Percentiles rank a stretch among this genome's conserved stretches.
Conservation (phyloP, 2,888 invertebrate species). For the Drosophila longiperda region DNA sequence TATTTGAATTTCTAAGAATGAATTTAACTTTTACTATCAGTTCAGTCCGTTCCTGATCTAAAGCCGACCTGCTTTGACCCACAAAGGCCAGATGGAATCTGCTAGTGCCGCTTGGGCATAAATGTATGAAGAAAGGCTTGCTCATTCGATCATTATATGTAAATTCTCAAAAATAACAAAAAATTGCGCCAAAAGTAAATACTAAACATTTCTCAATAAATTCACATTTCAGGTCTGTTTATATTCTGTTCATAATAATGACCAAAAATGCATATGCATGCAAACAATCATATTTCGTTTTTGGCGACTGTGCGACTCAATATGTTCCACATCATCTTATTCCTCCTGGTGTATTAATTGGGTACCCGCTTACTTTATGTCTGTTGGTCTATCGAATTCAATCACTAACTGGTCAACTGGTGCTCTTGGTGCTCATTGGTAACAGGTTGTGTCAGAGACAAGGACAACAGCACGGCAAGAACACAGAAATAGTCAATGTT, state of each 20-base stretch:
- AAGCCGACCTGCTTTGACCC: conserved; percentile 34
- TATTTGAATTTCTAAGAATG: conserved; percentile 34
- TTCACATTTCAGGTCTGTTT: neutral
- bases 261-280: neutral
- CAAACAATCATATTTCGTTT: conserved; percentile 26
- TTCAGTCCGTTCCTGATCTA: conserved; percentile 15
- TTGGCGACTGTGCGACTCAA: conserved; percentile 9
- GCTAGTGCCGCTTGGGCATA: conserved; percentile 3
- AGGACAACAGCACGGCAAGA: conserved; percentile 1
- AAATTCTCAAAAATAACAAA: conserved; percentile 14
- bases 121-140: conserved; percentile 35
- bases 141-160: conserved; percentile 9
- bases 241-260: neutral
- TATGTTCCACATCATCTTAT: neutral
- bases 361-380: conserved; percentile 5
- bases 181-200: conserved; percentile 7
- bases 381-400: neutral
- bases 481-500: neutral
- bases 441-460: neutral
- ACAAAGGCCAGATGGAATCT: conserved; percentile 4
- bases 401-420: neutral
- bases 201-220: neutral
- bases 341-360: conserved; percentile 9
- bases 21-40: conserved; percentile 37
- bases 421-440: neutral